Percentiles rank a stretch among this genome's conserved stretches.
These are phyloP conservation scores for Scylla paramamosain DNA, from an alignment of 1,140 invertebrate genomes.

Conservation along the genomic window DNA sequence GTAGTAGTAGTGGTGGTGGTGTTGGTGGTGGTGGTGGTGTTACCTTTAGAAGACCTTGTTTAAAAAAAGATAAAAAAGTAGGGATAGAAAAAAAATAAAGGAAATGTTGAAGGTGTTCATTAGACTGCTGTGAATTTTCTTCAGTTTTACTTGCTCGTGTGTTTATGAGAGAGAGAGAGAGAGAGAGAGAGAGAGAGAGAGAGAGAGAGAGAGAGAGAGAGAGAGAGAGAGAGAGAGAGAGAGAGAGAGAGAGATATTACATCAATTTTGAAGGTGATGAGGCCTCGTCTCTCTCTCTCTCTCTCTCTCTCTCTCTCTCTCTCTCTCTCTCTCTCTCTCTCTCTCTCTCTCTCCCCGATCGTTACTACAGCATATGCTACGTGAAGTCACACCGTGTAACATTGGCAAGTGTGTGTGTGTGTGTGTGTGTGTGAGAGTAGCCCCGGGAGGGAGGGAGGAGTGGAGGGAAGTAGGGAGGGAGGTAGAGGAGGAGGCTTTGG, in stretches of 20 bases:
- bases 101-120: no score
- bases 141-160: no score
- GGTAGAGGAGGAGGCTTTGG: background rate
- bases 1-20: no score
- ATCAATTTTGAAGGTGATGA: constrained; percentile 10
- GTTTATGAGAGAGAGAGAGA: background rate
- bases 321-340: background rate
- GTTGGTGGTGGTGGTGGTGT: no score
- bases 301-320: background rate
- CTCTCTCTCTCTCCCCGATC: background rate
- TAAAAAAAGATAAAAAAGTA: no score
- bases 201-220: background rate
- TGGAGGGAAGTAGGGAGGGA: background rate
- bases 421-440: background rate
- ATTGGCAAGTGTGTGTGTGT: background rate
- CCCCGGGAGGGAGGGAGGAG: no score
- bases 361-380: background rate
- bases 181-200: constrained; percentile 18
- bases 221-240: constrained; percentile 18
- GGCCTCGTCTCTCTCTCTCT: background rate
- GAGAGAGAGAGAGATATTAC: background rate
- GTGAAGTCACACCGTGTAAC: no score
- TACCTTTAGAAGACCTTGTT: no score
- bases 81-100: no score
- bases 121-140: no score